A percentile compares a stretch with the other conserved stretches of the same genome.
Conservation (phyloP, 2,113 vertebrate species). For the Merops nubicus region DNA sequence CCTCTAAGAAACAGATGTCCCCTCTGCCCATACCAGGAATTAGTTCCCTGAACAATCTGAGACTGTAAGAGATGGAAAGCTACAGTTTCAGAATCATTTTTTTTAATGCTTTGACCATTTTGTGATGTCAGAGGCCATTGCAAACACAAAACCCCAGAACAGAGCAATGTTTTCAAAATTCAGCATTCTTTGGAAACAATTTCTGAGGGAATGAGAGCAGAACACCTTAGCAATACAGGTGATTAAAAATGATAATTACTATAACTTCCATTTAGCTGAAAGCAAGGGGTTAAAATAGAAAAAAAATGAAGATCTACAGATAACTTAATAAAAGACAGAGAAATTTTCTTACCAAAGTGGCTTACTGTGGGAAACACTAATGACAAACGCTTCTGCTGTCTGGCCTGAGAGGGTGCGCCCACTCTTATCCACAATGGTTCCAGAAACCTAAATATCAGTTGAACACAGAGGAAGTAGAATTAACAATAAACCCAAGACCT, state of each 20-base stretch:
- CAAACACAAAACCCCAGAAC: not conserved
- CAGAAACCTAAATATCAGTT: constrained; percentile 85
- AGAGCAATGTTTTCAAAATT: not conserved
- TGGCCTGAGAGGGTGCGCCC: constrained; percentile 96
- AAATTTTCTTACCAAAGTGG: constrained; percentile 89
- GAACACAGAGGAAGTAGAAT: not conserved
- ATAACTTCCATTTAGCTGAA: not conserved
- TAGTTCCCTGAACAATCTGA: not conserved
- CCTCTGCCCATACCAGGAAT: not conserved
- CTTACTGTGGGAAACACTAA: constrained; percentile 88
- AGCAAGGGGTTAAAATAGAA: not conserved
- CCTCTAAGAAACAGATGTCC: not conserved
- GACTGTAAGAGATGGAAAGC: not conserved
- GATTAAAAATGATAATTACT: not conserved
- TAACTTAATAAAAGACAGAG: not conserved
- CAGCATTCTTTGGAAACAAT: not conserved
- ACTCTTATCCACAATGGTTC: constrained; percentile 96
- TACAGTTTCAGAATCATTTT: not conserved
- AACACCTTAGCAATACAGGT: not conserved
- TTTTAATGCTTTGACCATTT: not conserved
- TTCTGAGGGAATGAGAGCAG: not conserved
- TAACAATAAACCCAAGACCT: not conserved
- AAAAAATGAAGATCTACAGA: not conserved
- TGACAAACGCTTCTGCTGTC: constrained; percentile 94
- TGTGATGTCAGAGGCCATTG: not conserved